These are phyloP conservation scores for Odontomachus brunneus DNA, from an alignment of 1,140 invertebrate species.

Conservation along the genomic window DNA sequence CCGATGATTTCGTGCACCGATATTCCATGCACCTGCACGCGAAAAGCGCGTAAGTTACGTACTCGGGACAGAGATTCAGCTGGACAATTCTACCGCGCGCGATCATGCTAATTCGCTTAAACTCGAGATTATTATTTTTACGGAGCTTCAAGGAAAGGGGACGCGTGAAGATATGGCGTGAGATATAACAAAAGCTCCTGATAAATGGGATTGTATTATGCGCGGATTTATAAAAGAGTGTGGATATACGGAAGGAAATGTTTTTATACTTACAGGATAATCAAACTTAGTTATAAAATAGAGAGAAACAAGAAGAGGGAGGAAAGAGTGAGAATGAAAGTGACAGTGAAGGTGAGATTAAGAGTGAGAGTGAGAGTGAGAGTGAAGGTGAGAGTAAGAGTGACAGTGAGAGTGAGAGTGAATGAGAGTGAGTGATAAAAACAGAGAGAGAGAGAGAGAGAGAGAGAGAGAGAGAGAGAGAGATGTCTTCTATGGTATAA, in stretches of 20 bases:
- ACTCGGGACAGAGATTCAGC: slow-evolving; percentile 27
- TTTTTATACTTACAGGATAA: too few relatives aligned
- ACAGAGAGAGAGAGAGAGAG: too few relatives aligned
- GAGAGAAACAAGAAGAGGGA: too few relatives aligned
- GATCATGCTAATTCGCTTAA: slow-evolving; percentile 26
- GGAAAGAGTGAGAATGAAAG: too few relatives aligned
- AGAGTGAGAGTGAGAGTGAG: too few relatives aligned
- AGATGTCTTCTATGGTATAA: neutral
- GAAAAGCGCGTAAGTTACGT: slow-evolving; percentile 26
- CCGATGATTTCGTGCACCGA: slow-evolving; percentile 28
- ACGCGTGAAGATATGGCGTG: neutral
- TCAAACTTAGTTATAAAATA: too few relatives aligned
- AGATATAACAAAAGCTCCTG: slow-evolving; percentile 11
- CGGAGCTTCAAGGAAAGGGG: slow-evolving; percentile 4
- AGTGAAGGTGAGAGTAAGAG: too few relatives aligned
- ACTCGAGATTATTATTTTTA: slow-evolving; percentile 34
- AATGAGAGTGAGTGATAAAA: too few relatives aligned
- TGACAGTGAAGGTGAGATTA: too few relatives aligned
- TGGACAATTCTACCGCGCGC: slow-evolving; percentile 6
- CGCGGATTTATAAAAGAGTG: neutral
- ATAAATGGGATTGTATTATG: slow-evolving; percentile 15
- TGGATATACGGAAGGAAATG: neutral
- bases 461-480: too few relatives aligned
- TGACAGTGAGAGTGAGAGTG: too few relatives aligned
- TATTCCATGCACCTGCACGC: slow-evolving; percentile 10